A percentile compares a stretch with the other conserved stretches of the same genome.
Evolutionary conservation across 1,140 invertebrate species (phyloP).

Genomic region (Holotrichia oblita): DNA sequence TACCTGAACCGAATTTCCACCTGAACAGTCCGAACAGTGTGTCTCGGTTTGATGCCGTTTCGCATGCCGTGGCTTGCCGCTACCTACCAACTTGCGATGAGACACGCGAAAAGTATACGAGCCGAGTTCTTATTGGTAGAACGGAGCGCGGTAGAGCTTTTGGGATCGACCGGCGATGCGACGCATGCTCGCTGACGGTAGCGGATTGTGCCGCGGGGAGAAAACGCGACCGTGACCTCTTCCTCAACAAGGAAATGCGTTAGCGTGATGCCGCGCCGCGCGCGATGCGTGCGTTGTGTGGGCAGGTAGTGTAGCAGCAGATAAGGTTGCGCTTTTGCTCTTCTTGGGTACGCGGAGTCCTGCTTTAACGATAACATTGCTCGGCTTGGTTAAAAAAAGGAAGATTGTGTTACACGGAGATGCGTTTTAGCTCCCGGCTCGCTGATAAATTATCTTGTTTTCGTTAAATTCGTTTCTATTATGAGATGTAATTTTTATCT

Average conservation of each 20-base stretch:
- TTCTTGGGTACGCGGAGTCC: not conserved
- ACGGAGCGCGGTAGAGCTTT: conserved; percentile 30
- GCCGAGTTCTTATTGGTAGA: conserved; percentile 40
- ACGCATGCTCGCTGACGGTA: conserved; percentile 7
- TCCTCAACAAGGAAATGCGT: conserved; percentile 53
- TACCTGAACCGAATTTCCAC: not conserved
- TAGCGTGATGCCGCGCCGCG: conserved; percentile 43
- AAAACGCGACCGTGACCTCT: conserved; percentile 51
- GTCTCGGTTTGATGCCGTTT: not conserved
- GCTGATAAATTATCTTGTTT: too few relatives aligned
- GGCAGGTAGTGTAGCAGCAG: conserved; percentile 40
- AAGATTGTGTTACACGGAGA: too few relatives aligned
- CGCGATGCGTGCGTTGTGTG: conserved; percentile 15
- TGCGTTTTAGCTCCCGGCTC: too few relatives aligned
- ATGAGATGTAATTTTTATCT: too few relatives aligned
- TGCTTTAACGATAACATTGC: not conserved
- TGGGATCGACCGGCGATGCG: conserved; percentile 35
- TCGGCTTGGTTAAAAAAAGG: too few relatives aligned
- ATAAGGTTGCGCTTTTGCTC: conserved; percentile 40
- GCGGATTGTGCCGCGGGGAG: not conserved
- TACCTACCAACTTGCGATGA: not conserved
- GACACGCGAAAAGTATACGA: not conserved
- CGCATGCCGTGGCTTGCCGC: not conserved
- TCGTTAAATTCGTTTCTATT: too few relatives aligned
- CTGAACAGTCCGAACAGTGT: not conserved